Base-by-base conservation (phyloP, 2,113 vertebrate species). In the Melanerpes formicivorus region DNA sequence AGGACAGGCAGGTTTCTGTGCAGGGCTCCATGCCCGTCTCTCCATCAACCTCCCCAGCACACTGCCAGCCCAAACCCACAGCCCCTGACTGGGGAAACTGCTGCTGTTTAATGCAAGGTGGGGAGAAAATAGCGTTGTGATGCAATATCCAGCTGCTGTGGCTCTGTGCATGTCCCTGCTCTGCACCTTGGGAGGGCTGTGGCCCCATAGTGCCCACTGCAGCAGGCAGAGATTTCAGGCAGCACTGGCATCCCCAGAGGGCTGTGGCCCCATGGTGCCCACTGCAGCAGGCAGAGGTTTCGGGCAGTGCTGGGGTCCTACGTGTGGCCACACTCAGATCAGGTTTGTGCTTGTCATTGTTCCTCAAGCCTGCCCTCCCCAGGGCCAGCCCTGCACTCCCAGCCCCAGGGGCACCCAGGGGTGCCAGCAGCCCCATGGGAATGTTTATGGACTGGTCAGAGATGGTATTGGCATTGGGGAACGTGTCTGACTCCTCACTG, bases 61-160 rank as follows among this genome's bases (percentile, higher is more conserved):
- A 1, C 18, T 62, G 75, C 23, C 3, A 0, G 1, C 44, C 55
- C 5, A 54, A 40, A 22, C 11, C 55, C 18, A 1, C 1, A 2
- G 14, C n/a, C 18, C 18, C 10, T 30, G 5, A 10, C 14, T 1
- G 1, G 19, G 27, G 58, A 81, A 85, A 71, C 18, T 9, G 1
- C 1, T n/a, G 30, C 16, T 3, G 26, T 54, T 21, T 40, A 13
- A 52, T 52, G 44, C 29, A 56, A 67, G 9, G 2, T 16, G 3
- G 29, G 3, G 1, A 2, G 3, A 59, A 62, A 21, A 2, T 16
- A 3, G 25, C 17, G 3, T 56, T 73, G 71, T 34, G 16, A 6
- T 56, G 25, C 16, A 52, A 7, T 9, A 21, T 5, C 22, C 16
- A 9, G 58, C 21, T 44, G 22, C 34, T 10, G 30, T 11, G 7